Base-by-base conservation (phyloP, 2,888 invertebrate species). In the Melieria omissa region DNA sequence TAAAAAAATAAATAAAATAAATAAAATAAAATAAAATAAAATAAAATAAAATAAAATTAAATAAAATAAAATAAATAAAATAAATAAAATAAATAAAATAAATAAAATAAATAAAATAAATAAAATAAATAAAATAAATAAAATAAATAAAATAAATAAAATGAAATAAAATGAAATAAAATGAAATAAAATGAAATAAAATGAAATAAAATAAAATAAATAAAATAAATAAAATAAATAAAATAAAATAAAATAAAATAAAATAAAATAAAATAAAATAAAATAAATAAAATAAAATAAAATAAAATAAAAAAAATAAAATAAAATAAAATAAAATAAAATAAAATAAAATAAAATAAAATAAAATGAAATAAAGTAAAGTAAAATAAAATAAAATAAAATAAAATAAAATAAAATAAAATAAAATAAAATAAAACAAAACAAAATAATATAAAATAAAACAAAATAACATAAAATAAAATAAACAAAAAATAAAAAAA, bases 1-100 rank as follows among this genome's bases (percentile, higher is more conserved):
- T 5, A n/a, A 55, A 49, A 47, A 1, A 14, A 54, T 49, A 62
- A 42, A 57, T 63, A 29, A 73, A 16, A 64, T 14, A 61, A 54
- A 60, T n/a, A 14, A 16, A 65, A 54, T 29, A 65, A 29, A 16
- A 57, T 63, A 44, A 47, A 45, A 65, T 78, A 68, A 81, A 81
- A 79, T 78, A 77, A 78, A 78, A 78, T 70, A 44, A 54, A 71
- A n/a, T 9, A 41, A 7, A 63, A 63, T 5, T 47, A 63, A 29
- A 16, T n/a, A n/a, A n/a, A n/a, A n/a, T 29, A 29, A 29, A 29
- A 29, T 29, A 29, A 29, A 29, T 29, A 29, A 29, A 29, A 16
- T 16, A 16, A 16, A 16, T 16, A 29, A 29, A 16, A 9, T 9
- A 57, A 29, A 29, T 9, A 29, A 57, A 14, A 4, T 29, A 16